Conservation (phyloP, 2,888 invertebrate genomes). For the Strigamia crassipes region DNA sequence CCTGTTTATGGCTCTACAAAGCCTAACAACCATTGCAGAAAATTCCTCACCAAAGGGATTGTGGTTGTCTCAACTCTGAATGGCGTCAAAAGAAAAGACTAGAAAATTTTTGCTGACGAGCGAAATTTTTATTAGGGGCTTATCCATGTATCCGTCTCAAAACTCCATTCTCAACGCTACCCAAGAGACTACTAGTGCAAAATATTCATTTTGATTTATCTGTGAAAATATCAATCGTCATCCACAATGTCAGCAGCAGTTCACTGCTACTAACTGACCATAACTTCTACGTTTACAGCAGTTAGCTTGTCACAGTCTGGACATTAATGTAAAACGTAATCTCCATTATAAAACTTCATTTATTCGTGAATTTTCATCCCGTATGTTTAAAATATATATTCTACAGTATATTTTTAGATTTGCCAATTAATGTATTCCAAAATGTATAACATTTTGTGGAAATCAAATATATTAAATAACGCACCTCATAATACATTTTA, state of each 20-base stretch:
- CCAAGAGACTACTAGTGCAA: neutral
- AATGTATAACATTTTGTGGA: no score
- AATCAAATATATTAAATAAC: no score
- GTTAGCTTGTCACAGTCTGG: no score
- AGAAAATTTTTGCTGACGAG: conserved; percentile 19
- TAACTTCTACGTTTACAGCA: no score
- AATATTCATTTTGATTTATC: conserved; percentile 32
- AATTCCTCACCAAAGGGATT: conserved; percentile 36
- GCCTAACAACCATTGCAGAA: conserved; percentile 24
- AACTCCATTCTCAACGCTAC: neutral
- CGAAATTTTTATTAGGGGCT: conserved; percentile 34
- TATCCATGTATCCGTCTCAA: conserved; percentile 35
- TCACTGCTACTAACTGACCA: neutral
- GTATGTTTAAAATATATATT: no score
- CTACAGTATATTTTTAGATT: no score
- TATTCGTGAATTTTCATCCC: no score
- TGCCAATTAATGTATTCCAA: no score
- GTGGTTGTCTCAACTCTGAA: conserved; percentile 23
- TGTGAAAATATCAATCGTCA: conserved; percentile 22
- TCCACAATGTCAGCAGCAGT: neutral
- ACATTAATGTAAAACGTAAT: neutral
- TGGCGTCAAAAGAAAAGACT: conserved; percentile 37
- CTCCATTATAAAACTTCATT: no score
- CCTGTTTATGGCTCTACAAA: conserved; percentile 32
- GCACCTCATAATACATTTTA: no score